These are phyloP conservation scores for Falco cherrug DNA, from an alignment of 2,797 vertebrate species.

Conservation along the genomic window DNA sequence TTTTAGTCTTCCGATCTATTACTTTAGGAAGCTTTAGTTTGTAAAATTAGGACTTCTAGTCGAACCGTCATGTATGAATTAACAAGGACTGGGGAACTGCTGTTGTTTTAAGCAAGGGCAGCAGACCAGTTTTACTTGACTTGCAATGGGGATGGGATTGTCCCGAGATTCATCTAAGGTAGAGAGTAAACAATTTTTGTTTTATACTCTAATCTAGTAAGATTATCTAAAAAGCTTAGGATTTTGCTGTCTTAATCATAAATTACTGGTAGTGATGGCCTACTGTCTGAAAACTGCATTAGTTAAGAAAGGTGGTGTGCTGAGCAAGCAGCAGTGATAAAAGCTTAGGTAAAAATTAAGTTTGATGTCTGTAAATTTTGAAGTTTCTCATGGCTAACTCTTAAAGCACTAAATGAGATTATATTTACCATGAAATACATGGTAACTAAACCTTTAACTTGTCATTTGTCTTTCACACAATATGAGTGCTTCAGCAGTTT, in stretches of 20 bases:
- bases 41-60: neutral
- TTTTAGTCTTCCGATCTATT: neutral
- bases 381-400: neutral
- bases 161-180: neutral
- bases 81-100: neutral
- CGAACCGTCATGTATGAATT: neutral
- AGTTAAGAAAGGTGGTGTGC: neutral
- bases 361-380: neutral
- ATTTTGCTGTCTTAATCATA: neutral
- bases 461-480: constrained; percentile 10
- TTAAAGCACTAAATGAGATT: neutral
- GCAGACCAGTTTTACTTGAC: neutral
- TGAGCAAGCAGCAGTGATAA: neutral
- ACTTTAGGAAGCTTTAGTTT: neutral
- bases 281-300: neutral
- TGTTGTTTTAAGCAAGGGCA: neutral
- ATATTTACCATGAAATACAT: neutral
- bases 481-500: constrained; percentile 26
- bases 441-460: neutral
- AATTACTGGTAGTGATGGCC: neutral
- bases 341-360: neutral
- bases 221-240: neutral
- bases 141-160: neutral
- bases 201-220: neutral
- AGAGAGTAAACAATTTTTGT: neutral